Base-by-base conservation (phyloP, 2,888 invertebrate species). In the Aphodius sticticus region DNA sequence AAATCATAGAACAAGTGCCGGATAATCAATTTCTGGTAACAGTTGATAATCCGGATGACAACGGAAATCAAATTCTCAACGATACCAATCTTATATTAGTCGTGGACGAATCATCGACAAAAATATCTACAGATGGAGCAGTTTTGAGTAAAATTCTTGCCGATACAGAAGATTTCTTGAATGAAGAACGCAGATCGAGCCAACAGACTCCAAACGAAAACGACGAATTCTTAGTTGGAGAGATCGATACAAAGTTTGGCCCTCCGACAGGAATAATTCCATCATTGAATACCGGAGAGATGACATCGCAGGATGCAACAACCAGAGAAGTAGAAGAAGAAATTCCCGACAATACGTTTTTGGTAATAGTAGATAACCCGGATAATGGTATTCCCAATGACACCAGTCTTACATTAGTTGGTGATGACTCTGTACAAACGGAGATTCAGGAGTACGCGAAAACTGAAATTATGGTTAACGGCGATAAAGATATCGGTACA, bases 201-300 rank as follows among this genome's bases (percentile, higher is more conserved):
- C 53, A 53, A 53, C 53, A 53, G 53, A 53, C 53, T 9, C 53
- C 53, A 1, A 53, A 53, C 12, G 53, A 53, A 74, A 16, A 74
- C 37, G 14, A 6, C 3, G 74, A 74, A 2, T 9, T 74, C 26
- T 26, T 16, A n/a, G 15, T 70, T 16, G 74, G 37, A 26, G 74
- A 74, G 6, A 35, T 74, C n/a, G 74, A 74, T 74, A 16, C 74
- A 12, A 74, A 6, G n/a, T 74, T 74, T 74, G 74, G 35, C 3
- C 74, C 74, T 35, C 74, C 74, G 74, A 74, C 74, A 9, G 74
- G 74, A 9, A 74, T 74, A 26, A 26, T 74, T 74, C 74, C 74
- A 12, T 35, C 35, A 5, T 26, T 26, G 26, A 26, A 26, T 26
- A 1, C 26, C 26, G 26, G 26, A n/a, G 37, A 16, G 7, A 36